Evolutionary conservation across 64 coral and sea anemone species (phyloP), one percentile per base, ranked within the genome.

Genomic region (Porites lutea): DNA sequence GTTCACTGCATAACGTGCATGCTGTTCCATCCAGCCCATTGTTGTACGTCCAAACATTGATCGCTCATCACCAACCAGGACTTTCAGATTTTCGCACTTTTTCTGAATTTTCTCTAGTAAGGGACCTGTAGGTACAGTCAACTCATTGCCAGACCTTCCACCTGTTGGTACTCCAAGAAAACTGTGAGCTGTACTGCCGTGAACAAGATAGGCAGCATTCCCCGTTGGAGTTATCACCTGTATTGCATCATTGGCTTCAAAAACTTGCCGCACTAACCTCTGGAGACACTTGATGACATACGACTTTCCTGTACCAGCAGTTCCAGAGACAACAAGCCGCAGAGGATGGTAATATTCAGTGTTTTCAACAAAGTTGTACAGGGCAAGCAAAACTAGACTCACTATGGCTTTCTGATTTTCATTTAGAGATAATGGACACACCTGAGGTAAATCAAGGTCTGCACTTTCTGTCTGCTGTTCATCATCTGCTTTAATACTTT

Each of bases 1-100:
- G 46, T 87, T 87, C 8, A 87, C 18, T 74, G 16, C 85, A 87
- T 87, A 73, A 11, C 85, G 15, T 51, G 52, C 52, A 37, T 87
- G 67, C 85, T 87, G 85, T 69, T 87, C 85, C 85, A 87, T 87
- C 85, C 66, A 87, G 66, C 85, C 85, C 70, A 87, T 19, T 37
- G 27, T 87, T 21, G 85, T 87, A 7, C 67, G 67, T 14, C 85
- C 85, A 87, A 87, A 71, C 85, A 87, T 73, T 53, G 85, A 87
- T 55, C 69, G 45, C 52, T 87, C 87, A 21, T 89, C 88, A 8
- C 72, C 87, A 77, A 89, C 21, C 8, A 89, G 68, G 5, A 89
- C 87, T 43, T 61, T 77, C 51, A 89, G 21, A 77, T 77, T 89
- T 77, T 89, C 46, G 50, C 87, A 89, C 50, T 44, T 89, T 10